These are phyloP conservation scores for Mohoua ochrocephala DNA, from an alignment of 2,113 vertebrate species.

Conservation along the genomic window DNA sequence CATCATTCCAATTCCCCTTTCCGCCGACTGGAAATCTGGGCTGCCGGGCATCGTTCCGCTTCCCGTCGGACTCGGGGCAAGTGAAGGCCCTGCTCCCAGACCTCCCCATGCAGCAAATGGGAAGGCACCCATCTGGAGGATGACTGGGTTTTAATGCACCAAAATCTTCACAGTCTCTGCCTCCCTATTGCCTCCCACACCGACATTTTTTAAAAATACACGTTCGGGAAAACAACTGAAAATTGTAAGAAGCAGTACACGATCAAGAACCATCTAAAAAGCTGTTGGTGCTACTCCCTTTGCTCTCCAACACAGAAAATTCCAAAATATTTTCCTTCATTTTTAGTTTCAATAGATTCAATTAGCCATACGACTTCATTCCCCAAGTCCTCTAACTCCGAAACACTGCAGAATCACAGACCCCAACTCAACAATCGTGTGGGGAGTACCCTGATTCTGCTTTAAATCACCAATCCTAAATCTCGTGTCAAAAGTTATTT, in stretches of 20 bases:
- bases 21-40: neutral
- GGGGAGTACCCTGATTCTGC: neutral
- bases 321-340: neutral
- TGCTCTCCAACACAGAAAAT: neutral
- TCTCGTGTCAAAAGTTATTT: neutral
- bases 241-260: neutral
- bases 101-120: accelerated
- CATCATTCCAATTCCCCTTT: neutral
- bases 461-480: neutral
- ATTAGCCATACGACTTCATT: neutral
- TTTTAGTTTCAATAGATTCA: neutral
- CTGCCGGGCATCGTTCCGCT: accelerated
- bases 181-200: neutral
- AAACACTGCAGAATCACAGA: neutral
- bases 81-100: accelerated
- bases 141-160: neutral
- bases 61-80: accelerated
- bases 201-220: neutral
- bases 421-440: neutral
- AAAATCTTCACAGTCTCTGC: neutral
- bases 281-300: neutral
- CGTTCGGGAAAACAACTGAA: neutral
- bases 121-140: neutral
- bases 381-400: neutral
- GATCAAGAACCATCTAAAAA: neutral